Evolutionary conservation across 2,797 vertebrate genomes (phyloP).

Genomic region (Cyclura pinguis): DNA sequence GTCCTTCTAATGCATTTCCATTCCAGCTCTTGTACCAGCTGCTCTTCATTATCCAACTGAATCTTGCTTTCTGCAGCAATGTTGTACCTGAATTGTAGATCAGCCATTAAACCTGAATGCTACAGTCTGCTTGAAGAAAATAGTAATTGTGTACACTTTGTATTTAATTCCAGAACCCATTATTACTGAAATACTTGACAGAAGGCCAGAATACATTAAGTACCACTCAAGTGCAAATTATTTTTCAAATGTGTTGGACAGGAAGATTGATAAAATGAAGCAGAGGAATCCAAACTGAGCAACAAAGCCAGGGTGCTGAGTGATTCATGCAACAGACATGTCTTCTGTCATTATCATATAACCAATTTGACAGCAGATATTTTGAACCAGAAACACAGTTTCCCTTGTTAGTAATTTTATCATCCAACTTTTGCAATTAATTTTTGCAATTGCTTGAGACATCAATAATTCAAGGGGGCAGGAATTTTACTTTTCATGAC

Average conservation of each 20-base stretch:
- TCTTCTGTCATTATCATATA: constrained; percentile 9
- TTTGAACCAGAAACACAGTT: constrained; percentile 29
- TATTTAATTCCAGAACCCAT: constrained; percentile 59
- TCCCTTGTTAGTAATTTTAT: not conserved
- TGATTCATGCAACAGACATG: constrained; percentile 23
- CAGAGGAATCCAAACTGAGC: constrained; percentile 38
- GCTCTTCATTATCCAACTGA: constrained; percentile 54
- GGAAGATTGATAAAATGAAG: constrained; percentile 33
- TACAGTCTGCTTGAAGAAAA: constrained; percentile 49
- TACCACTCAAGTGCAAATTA: constrained; percentile 64
- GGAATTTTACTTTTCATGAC: not conserved
- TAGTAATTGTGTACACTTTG: constrained; percentile 37
- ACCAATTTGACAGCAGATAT: constrained; percentile 17
- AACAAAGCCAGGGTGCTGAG: constrained; percentile 34
- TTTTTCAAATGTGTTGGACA: constrained; percentile 58
- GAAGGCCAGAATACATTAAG: constrained; percentile 57
- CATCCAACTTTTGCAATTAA: not conserved
- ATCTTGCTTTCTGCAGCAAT: constrained; percentile 56
- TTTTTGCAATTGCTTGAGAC: not conserved
- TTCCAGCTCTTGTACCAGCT: constrained; percentile 55
- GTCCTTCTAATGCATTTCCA: constrained; percentile 70
- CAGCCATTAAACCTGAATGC: constrained; percentile 63
- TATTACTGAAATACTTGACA: constrained; percentile 66
- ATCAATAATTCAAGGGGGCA: not conserved
- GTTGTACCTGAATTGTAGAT: constrained; percentile 55